A percentile compares a stretch with the other conserved stretches of the same genome.
phyloP scores from a whole-genome alignment of 2,113 vertebrate species.

The Grallaria varia region DNA sequence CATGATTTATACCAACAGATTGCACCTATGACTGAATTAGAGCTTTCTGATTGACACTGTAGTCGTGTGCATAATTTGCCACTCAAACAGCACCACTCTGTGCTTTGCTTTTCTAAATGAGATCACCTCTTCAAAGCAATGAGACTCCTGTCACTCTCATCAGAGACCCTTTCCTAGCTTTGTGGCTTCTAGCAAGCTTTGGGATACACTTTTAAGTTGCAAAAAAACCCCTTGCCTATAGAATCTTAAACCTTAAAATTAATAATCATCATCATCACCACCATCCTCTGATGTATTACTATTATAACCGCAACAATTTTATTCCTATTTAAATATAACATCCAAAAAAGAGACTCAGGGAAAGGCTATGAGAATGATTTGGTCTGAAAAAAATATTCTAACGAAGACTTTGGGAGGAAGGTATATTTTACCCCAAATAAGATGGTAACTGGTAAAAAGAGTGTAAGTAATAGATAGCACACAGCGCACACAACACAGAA shows the following conservation, averaged over 20 bases:
- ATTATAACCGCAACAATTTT: neutral
- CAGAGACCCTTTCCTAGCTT: neutral
- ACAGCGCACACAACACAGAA: neutral
- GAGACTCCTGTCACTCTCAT: neutral
- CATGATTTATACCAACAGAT: neutral
- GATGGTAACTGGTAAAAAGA: neutral
- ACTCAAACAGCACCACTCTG: neutral
- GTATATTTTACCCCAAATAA: neutral
- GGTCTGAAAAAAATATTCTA: neutral
- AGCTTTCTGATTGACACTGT: neutral
- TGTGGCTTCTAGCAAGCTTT: neutral
- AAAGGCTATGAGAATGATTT: neutral
- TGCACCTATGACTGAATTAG: neutral
- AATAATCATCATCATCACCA: neutral
- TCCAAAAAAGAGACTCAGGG: neutral
- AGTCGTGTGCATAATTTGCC: neutral
- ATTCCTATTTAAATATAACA: neutral
- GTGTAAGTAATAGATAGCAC: neutral
- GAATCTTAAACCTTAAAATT: neutral
- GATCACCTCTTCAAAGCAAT: neutral
- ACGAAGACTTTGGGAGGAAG: neutral
- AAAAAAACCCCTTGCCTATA: neutral
- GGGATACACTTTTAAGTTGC: neutral
- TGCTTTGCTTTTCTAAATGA: neutral
- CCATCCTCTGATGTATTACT: neutral